These are phyloP conservation scores for Pomatostomus ruficeps DNA, from an alignment of 2,113 vertebrate species.

Conservation along the genomic window DNA sequence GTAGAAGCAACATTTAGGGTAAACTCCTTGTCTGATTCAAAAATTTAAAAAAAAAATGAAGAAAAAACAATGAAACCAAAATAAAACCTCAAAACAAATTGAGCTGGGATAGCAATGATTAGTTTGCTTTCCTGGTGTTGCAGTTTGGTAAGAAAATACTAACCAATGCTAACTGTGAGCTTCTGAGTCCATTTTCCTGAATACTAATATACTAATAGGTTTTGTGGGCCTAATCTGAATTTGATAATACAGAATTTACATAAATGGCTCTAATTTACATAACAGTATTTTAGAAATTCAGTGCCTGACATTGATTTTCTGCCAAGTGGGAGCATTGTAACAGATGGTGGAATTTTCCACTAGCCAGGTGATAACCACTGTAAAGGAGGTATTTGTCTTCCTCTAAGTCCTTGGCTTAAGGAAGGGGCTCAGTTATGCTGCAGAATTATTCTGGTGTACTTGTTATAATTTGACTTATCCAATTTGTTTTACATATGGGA, in stretches of 20 bases:
- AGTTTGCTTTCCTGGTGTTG: not conserved
- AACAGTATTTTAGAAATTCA: slow-evolving; percentile 29
- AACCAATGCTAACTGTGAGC: not conserved
- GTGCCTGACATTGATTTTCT: slow-evolving; percentile 25
- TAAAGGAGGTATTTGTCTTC: slow-evolving; percentile 31
- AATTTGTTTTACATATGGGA: not conserved
- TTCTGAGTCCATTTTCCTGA: not conserved
- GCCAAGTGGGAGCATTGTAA: slow-evolving; percentile 31
- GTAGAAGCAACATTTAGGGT: not conserved
- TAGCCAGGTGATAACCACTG: slow-evolving; percentile 42
- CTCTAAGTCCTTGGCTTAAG: slow-evolving; percentile 14
- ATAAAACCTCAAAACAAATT: not conserved
- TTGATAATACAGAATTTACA: not conserved
- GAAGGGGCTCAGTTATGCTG: not conserved
- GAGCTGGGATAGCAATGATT: not conserved
- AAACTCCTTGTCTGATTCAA: not conserved
- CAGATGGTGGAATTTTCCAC: slow-evolving; percentile 48
- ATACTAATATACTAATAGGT: not conserved
- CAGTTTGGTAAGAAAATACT: not conserved
- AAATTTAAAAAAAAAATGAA: not conserved
- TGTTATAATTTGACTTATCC: not conserved
- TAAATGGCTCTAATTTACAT: slow-evolving; percentile 38
- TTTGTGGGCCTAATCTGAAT: not conserved
- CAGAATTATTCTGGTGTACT: not conserved
- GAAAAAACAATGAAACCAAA: not conserved